Base-by-base conservation (phyloP, 2,888 invertebrate species). In the Diarsia rubi region DNA sequence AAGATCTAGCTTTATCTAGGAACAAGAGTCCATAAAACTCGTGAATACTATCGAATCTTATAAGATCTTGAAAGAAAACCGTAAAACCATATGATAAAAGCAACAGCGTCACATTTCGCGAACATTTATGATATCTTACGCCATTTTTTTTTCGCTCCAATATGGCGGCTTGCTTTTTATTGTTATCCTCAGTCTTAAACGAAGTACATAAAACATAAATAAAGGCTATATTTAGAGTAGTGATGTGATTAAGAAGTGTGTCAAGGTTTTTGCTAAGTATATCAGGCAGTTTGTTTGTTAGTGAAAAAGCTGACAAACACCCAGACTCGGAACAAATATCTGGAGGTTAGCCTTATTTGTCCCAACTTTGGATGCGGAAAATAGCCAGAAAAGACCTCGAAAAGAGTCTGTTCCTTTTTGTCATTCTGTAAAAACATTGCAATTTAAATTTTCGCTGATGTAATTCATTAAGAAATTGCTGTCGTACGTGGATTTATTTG, bases 241-340 rank as follows among this genome's bases (percentile, higher is more conserved):
- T 54, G 60, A 59, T 73, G 62, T 71, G 68, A 80, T 80, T 84
- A 37, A 66, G 65, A 82, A 81, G 70, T 69, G 60, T 84, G 84
- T 77, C 84, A 81, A 83, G 81, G 82, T 63, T 71, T 64, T 67
- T 11, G 47, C 47, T 75, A n/a, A n/a, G n/a, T n/a, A 60, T 65
- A 83, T 68, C 67, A 70, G 75, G 16, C 44, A 31, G 31, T 63
- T 82, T 66, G 57, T 81, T 80, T 82, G 80, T 75, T 68, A 49
- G 31, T 24, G 44, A 69, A 57, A 73, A 31, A 81, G 31, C 57
- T 75, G 75, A 75, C 83, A 75, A 82, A 70, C 60, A 75, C 16
- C 57, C 65, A 60, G 54, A 81, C 52, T 64, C 37, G 69, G 69
- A 68, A 68, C 67, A 67, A 75, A 73, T 79, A 72, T 67, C 60